Base-by-base conservation (phyloP, 2,797 vertebrate species). In the Amblyopsis hoosieri region DNA sequence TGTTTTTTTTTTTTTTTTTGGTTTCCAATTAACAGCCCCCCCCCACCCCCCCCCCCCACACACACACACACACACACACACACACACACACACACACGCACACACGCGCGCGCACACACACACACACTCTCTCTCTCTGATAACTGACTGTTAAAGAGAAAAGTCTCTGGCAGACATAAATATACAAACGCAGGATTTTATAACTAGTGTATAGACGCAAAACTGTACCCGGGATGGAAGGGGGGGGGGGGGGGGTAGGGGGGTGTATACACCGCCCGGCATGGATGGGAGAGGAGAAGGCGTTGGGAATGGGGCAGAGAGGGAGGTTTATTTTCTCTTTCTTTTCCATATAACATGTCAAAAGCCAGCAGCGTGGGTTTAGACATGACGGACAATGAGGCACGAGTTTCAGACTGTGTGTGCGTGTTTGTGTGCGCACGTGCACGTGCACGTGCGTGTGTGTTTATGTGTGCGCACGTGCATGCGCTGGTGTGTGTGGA, bases 141-240 rank as follows among this genome's bases (percentile, higher is more conserved):
- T 42, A 42, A 42, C 31, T 42, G 3, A 23, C 23, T 23, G 23
- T 42, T 56, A 14, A 56, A 14, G 42, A 42, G 42, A 9, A 10
- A 46, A 46, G 23, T 58, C 57, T 59, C 57, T 7, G 13, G 17
- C 46, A 60, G 57, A 60, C 57, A 37, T 15, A 47, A 60, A 60
- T 60, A 60, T 50, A 60, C 33, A 60, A 60, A 60, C 23, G 15
- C 15, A 56, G 53, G 33, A 19, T 45, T 45, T 45, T 57, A 57
- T 57, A 60, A 60, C 49, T 60, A 50, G 47, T 60, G 58, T 50
- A 60, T 60, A 49, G 50, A 50, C 29, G 33, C 58, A 60, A 47
- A 60, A 49, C 48, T 17, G 58, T 33, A 42, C 19, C 37, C 12
- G 12, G 45, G 17, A 50, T 60, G 46, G 50, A 46, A 50, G 15